These are phyloP conservation scores for Opisthograptis luteolata DNA, from an alignment of 2,888 invertebrate genomes.

Conservation along the genomic window DNA sequence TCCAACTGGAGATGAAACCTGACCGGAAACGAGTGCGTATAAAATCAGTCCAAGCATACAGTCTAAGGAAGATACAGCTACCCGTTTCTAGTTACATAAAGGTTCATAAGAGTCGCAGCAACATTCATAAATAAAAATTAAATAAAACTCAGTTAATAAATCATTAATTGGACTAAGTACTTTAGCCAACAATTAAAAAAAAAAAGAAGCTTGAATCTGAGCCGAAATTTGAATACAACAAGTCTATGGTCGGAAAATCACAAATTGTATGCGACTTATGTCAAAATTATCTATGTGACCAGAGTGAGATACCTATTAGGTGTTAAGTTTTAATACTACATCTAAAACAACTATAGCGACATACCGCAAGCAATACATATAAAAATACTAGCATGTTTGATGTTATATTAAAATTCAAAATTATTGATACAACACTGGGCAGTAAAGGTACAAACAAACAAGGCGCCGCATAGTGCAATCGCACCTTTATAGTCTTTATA, in stretches of 20 bases:
- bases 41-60: not conserved
- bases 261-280: constrained; percentile 5
- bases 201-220: not conserved
- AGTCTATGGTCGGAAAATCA: not conserved
- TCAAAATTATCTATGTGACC: too few relatives aligned
- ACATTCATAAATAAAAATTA: constrained; percentile 55
- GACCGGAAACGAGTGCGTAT: not conserved
- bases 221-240: not conserved
- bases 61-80: constrained; percentile 52
- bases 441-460: too few relatives aligned
- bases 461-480: too few relatives aligned
- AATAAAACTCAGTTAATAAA: constrained; percentile 51
- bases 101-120: constrained; percentile 39
- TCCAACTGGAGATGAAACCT: too few relatives aligned
- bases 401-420: too few relatives aligned
- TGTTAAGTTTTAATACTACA: too few relatives aligned
- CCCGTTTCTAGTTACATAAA: constrained; percentile 49
- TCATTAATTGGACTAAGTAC: constrained; percentile 61
- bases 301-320: too few relatives aligned
- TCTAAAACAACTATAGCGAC: too few relatives aligned
- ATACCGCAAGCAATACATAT: not conserved
- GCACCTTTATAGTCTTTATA: not conserved
- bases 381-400: constrained; percentile 1
- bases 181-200: constrained; percentile 46
- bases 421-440: constrained; percentile 4